Evolutionary conservation across 2,113 vertebrate species (phyloP).

Genomic region (Microcebus tavaratra): DNA sequence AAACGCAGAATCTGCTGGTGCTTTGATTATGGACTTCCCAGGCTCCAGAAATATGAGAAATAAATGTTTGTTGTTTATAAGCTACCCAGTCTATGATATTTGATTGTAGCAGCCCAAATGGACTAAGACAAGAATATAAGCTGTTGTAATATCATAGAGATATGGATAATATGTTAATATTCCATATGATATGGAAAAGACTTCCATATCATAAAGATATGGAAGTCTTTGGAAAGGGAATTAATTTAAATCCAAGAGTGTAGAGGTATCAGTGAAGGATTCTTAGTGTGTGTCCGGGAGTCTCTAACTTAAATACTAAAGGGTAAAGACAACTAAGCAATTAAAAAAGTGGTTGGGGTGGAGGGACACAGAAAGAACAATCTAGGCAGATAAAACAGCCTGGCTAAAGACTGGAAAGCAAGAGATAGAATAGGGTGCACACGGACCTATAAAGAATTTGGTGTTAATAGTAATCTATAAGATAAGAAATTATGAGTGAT

Average conservation of each 20-base stretch:
- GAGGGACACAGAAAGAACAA: neutral
- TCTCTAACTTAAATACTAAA: neutral
- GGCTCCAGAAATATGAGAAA: neutral
- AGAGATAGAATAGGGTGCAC: neutral
- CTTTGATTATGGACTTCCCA: neutral
- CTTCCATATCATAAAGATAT: neutral
- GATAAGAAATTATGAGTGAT: neutral
- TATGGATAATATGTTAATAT: neutral
- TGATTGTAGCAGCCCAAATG: neutral
- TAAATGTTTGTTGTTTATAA: neutral
- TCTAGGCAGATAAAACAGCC: neutral
- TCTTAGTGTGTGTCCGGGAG: neutral
- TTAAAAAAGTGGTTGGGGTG: neutral
- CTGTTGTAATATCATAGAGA: neutral
- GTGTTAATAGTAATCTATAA: neutral
- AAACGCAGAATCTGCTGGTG: fast-evolving
- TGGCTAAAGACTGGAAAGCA: neutral
- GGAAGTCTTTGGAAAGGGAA: neutral
- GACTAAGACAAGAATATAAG: neutral
- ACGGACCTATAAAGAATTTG: neutral
- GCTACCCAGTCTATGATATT: neutral
- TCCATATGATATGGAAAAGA: too few species aligned
- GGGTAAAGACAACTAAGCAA: neutral
- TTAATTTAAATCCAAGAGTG: neutral
- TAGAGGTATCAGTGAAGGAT: neutral